phyloP scores from a whole-genome alignment of 2,888 invertebrate species.

The Apeira syringaria region DNA sequence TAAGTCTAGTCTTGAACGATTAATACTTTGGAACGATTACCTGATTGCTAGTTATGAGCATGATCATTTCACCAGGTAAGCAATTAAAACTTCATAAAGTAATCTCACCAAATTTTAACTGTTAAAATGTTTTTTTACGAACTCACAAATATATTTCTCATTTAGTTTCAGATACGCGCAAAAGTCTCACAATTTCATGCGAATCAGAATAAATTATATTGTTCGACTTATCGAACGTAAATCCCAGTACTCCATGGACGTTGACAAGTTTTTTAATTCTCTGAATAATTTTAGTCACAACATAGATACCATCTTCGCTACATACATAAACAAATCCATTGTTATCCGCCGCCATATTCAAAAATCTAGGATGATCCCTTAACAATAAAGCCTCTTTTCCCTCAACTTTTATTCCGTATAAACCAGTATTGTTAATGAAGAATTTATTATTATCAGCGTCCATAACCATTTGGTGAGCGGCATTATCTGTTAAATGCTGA shows the following conservation, averaged over 20 bases:
- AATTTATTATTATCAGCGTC: constrained; percentile 56
- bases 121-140: too few relatives aligned
- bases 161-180: constrained; percentile 28
- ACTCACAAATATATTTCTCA: too few relatives aligned
- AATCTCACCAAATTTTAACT: too few relatives aligned
- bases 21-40: too few relatives aligned
- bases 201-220: constrained; percentile 68
- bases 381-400: constrained; percentile 39
- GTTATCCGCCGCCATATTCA: constrained; percentile 59
- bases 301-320: constrained; percentile 64
- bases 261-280: constrained; percentile 56
- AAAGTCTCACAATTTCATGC: constrained; percentile 55
- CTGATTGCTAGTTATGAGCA: too few relatives aligned
- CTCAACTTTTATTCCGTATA: constrained; percentile 52
- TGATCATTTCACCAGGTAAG: too few relatives aligned
- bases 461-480: constrained; percentile 63
- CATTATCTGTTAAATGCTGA: constrained; percentile 37
- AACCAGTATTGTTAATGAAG: constrained; percentile 63
- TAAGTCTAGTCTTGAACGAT: too few relatives aligned
- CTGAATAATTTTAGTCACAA: constrained; percentile 50
- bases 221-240: constrained; percentile 62
- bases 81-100: too few relatives aligned
- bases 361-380: constrained; percentile 50
- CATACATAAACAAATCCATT: constrained; percentile 55
- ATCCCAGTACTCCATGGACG: constrained; percentile 57